These are phyloP conservation scores for Cerastoderma edule DNA, from an alignment of 2,888 invertebrate genomes.

Conservation along the genomic window DNA sequence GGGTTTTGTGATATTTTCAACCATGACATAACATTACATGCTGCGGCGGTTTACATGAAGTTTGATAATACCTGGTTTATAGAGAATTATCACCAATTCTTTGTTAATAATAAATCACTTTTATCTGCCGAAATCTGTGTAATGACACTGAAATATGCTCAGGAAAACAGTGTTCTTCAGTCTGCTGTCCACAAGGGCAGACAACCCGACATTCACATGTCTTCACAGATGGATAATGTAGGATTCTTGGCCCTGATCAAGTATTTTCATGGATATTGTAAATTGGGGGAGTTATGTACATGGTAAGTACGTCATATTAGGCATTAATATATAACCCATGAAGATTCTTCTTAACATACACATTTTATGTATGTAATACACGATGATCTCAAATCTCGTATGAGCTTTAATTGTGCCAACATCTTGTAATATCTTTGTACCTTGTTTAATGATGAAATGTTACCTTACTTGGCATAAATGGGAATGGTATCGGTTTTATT, in stretches of 20 bases:
- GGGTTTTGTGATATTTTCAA: not conserved
- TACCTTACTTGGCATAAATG: no score
- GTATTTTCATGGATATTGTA: not conserved
- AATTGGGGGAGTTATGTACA: not conserved
- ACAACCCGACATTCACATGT: not conserved
- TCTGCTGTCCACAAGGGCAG: no score
- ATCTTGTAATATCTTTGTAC: no score
- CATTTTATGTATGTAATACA: no score
- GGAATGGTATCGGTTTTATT: no score
- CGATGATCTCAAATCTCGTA: no score
- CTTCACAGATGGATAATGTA: not conserved
- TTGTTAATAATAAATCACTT: not conserved
- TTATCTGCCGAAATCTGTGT: not conserved
- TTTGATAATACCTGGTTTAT: not conserved
- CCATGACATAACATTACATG: not conserved
- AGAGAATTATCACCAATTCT: not conserved
- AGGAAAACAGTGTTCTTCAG: not conserved
- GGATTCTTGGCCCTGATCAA: not conserved
- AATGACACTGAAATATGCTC: not conserved
- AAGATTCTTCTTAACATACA: no score
- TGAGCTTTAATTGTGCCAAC: no score
- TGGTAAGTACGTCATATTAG: not conserved
- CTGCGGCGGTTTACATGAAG: not conserved
- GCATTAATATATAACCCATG: no score
- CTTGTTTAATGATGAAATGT: no score